Percentiles rank a stretch among this genome's conserved stretches.
phyloP scores from a whole-genome alignment of 2,888 invertebrate genomes.

The Pimpla rufipes region DNA sequence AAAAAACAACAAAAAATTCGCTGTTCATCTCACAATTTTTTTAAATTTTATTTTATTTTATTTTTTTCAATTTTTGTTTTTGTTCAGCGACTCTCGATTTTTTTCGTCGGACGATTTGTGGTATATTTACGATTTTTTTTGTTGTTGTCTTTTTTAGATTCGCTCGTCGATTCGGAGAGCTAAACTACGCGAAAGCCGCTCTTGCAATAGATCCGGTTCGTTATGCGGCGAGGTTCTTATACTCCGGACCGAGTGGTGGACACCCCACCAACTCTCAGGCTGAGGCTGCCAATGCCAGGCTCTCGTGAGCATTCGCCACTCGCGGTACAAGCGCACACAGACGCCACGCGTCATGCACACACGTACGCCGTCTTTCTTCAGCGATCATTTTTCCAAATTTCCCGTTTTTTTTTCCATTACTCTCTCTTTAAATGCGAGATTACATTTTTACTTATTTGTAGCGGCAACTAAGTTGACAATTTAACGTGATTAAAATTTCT shows the following conservation, averaged over 20 bases:
- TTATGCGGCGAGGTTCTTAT: slow-evolving; percentile 60
- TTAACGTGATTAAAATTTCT: too few species aligned
- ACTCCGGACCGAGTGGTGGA: slow-evolving; percentile 57
- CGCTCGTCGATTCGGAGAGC: slow-evolving; percentile 3
- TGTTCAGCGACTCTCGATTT: background rate
- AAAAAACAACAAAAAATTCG: too few species aligned
- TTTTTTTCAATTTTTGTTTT: background rate
- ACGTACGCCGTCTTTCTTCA: background rate
- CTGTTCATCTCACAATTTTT: background rate
- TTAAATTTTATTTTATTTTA: background rate
- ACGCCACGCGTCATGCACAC: too few species aligned
- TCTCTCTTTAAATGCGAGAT: too few species aligned
- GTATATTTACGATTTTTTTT: too few species aligned
- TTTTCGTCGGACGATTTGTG: too few species aligned
- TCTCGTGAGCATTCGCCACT: too few species aligned
- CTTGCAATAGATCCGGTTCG: slow-evolving; percentile 67
- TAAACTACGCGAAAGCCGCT: slow-evolving; percentile 39
- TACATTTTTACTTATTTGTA: too few species aligned
- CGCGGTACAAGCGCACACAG: background rate
- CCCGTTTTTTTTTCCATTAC: background rate
- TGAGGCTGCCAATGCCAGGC: background rate
- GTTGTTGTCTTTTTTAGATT: background rate
- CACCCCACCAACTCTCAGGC: slow-evolving; percentile 52
- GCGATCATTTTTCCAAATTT: background rate
- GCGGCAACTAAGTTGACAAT: too few species aligned